These are phyloP conservation scores for Artibeus lituratus DNA, from an alignment of 2,797 vertebrate genomes.

Conservation along the genomic window DNA sequence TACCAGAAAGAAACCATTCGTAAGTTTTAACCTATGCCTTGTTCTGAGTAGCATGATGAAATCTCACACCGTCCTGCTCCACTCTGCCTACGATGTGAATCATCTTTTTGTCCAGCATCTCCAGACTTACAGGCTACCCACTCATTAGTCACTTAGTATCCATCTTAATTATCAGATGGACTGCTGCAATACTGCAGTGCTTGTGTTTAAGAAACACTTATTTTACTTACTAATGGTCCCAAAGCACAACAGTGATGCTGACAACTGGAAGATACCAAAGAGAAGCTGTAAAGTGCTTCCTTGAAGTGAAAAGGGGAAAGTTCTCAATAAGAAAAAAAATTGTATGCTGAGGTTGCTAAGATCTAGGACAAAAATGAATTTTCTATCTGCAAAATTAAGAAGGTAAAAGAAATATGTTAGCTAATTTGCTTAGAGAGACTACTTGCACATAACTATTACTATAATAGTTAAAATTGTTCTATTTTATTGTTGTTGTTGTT, in stretches of 20 bases:
- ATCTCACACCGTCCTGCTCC: not conserved
- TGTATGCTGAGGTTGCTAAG: not conserved
- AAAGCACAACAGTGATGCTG: not conserved
- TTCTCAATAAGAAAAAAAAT: not conserved
- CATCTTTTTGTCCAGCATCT: not conserved
- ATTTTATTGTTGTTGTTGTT: not conserved
- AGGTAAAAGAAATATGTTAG: not conserved
- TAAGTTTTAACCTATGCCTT: not conserved
- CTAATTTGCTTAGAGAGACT: not conserved
- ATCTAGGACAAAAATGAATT: not conserved
- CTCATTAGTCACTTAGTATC: not conserved
- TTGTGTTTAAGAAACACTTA: not conserved
- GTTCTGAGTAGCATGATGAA: not conserved
- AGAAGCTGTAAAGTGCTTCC: not conserved
- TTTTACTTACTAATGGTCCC: not conserved
- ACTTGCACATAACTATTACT: not conserved
- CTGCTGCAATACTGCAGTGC: not conserved
- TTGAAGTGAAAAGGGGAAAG: not conserved
- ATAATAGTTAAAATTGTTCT: not conserved
- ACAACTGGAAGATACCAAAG: not conserved
- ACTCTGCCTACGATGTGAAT: not conserved
- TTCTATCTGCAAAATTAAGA: not conserved
- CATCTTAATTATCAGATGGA: not conserved
- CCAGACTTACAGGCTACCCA: not conserved
- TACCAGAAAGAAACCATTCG: not conserved